A percentile compares a stretch with the other conserved stretches of the same genome.
Evolutionary conservation across 2,797 vertebrate genomes (phyloP).

Genomic region (Aeoliscus strigatus): DNA sequence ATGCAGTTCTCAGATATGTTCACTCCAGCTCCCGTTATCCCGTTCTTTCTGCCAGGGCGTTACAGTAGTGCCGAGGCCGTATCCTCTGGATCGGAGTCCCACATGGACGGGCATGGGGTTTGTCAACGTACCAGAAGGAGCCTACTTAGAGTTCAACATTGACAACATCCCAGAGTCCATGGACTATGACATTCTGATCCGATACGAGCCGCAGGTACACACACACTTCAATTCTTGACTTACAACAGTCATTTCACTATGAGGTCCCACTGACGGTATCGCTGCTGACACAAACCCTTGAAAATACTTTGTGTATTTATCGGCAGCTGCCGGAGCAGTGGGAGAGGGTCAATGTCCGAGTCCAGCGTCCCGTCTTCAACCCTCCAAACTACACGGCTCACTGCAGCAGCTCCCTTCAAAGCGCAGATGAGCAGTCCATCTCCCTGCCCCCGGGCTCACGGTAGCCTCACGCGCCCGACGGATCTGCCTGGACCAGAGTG

Average conservation of each 20-base stretch:
- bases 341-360: conserved; percentile 82
- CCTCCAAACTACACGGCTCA: conserved; percentile 65
- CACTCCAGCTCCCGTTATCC: too few species aligned
- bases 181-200: conserved; percentile 91
- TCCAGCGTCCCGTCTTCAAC: conserved; percentile 78
- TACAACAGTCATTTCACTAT: too few species aligned
- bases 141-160: conserved; percentile 83
- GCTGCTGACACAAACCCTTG: background rate
- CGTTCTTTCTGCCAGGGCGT: conserved; percentile 74
- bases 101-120: conserved; percentile 97
- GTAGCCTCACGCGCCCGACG: too few species aligned
- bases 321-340: conserved; percentile 87
- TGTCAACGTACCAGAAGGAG: conserved; percentile 86
- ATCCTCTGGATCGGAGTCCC: conserved; percentile 80
- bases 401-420: conserved; percentile 81
- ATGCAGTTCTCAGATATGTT: too few species aligned
- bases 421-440: conserved; percentile 82
- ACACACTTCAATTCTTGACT: too few species aligned
- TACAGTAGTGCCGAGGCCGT: conserved; percentile 78
- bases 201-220: conserved; percentile 92
- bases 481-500: background rate
- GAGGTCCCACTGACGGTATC: too few species aligned
- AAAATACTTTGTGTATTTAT: background rate
- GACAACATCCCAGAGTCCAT: conserved; percentile 89
- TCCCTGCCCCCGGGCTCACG: conserved; percentile 89